A percentile compares a stretch with the other conserved stretches of the same genome.
phyloP scores from a whole-genome alignment of 2,888 invertebrate species.

The Drosophila leonis region DNA sequence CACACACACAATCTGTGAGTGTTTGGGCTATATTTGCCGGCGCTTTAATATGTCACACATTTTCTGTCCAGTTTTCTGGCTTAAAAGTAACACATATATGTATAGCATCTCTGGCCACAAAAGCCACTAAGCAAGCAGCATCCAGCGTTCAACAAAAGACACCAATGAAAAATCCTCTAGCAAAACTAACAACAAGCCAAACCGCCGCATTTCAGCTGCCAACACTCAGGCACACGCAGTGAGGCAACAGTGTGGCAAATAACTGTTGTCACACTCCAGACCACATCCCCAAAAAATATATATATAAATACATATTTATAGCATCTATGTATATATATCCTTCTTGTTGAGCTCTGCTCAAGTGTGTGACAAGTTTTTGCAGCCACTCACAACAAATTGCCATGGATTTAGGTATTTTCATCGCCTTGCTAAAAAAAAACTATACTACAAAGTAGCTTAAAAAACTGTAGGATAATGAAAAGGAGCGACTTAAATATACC shows the following conservation, averaged over 20 bases:
- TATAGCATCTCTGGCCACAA: slow-evolving; percentile 27
- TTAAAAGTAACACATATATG: slow-evolving; percentile 59
- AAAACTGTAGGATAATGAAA: neutral
- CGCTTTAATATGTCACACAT: slow-evolving; percentile 43
- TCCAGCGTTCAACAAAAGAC: slow-evolving; percentile 33
- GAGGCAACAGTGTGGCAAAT: slow-evolving; percentile 77
- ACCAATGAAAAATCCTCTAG: slow-evolving; percentile 42
- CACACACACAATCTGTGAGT: slow-evolving; percentile 7
- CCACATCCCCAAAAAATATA: slow-evolving; percentile 6
- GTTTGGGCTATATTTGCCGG: slow-evolving; percentile 26
- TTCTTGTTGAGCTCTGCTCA: slow-evolving; percentile 62
- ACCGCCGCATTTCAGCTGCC: slow-evolving; percentile 35
- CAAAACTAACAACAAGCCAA: slow-evolving; percentile 33
- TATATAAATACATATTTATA: slow-evolving; percentile 7
- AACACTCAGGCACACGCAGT: slow-evolving; percentile 27
- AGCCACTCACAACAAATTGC: slow-evolving; percentile 70
- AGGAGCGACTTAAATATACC: slow-evolving; percentile 1
- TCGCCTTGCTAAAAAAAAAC: slow-evolving; percentile 32
- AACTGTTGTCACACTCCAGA: slow-evolving; percentile 64
- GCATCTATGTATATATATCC: slow-evolving; percentile 19
- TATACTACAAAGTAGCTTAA: slow-evolving; percentile 48
- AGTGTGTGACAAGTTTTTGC: slow-evolving; percentile 73
- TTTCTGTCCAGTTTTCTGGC: slow-evolving; percentile 59
- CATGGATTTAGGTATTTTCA: slow-evolving; percentile 70
- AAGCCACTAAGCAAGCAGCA: slow-evolving; percentile 52